Base-by-base conservation (phyloP, 2,888 invertebrate species). In the Carpatolechia fugitivella region DNA sequence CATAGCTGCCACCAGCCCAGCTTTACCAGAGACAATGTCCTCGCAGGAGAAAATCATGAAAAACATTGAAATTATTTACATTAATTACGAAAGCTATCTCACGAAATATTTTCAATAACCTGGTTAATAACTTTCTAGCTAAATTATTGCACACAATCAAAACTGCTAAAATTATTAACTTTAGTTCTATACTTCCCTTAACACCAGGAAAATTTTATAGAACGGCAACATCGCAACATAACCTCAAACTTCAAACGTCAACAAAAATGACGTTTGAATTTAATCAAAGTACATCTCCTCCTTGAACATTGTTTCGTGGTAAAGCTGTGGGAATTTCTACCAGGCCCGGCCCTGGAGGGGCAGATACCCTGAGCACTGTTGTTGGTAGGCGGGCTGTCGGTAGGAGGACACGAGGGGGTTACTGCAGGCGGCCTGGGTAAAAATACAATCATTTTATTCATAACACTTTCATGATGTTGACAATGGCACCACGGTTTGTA, bases 271-370 rank as follows among this genome's bases (percentile, higher is more conserved):
- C 20, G 18, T 20, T 10, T 18, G 18, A 10, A n/a, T 7, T 16
- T 33, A 90, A 77, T 90, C 91, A 61, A 90, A 91, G 71, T 90
- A 91, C 85, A 90, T 87, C 76, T 91, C 90, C 78, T 90, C 90
- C 72, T 91, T 91, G 91, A 86, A 92, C 92, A 90, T 92, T 91
- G 91, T 92, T 92, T 87, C 92, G 84, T 86, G 92, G 84, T 87
- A 92, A 91, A 84, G 92, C 91, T 90, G 92, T 82, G 92, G 92
- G 92, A 84, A 92, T 78, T 93, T 93, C 94, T 96, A 97, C 96
- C 97, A 97, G 80, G 96, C 96, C 85, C 96, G 90, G 65, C 95
- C 94, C 85, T 96, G 95, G 57, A 96, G 92, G 68, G 96, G 95
- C 68, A 97, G 92, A 80, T 96, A 96, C 56, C 95, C 95, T 57